Percentiles rank a stretch among this genome's conserved stretches.
Evolutionary conservation across 1,140 invertebrate species (phyloP).

Genomic region (Phthorimaea operculella): DNA sequence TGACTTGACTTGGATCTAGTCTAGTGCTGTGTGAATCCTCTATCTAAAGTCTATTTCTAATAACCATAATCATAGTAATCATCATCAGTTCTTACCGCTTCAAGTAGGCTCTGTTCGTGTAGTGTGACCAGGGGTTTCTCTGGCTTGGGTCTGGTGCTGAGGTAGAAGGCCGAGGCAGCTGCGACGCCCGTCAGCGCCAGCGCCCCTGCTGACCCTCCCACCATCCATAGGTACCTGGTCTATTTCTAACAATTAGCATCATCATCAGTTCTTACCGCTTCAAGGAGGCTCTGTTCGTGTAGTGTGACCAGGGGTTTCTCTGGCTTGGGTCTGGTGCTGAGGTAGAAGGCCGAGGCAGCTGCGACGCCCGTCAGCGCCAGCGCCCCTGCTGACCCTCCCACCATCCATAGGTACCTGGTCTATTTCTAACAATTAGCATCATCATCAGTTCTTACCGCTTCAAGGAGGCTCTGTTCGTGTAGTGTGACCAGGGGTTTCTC

Average conservation of each 20-base stretch:
- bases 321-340: constrained; percentile 76
- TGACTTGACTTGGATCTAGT: no score
- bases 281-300: constrained; percentile 75
- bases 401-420: constrained; percentile 74
- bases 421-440: no score
- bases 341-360: constrained; percentile 77
- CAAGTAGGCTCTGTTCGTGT: constrained; percentile 75
- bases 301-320: constrained; percentile 81
- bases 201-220: constrained; percentile 79
- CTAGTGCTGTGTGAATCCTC: no score
- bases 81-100: constrained; percentile 78
- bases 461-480: constrained; percentile 75
- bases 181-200: constrained; percentile 79
- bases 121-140: constrained; percentile 81
- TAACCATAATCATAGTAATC: no score
- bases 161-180: constrained; percentile 77
- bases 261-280: constrained; percentile 78
- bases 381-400: constrained; percentile 79
- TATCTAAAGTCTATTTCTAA: no score
- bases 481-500: constrained; percentile 81
- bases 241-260: no score
- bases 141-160: constrained; percentile 76
- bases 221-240: constrained; percentile 76
- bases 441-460: constrained; percentile 69
- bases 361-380: constrained; percentile 79